A percentile compares a stretch with the other conserved stretches of the same genome.
Conservation (phyloP, 2,113 vertebrate species). For the Lichenostomus cassidix region DNA sequence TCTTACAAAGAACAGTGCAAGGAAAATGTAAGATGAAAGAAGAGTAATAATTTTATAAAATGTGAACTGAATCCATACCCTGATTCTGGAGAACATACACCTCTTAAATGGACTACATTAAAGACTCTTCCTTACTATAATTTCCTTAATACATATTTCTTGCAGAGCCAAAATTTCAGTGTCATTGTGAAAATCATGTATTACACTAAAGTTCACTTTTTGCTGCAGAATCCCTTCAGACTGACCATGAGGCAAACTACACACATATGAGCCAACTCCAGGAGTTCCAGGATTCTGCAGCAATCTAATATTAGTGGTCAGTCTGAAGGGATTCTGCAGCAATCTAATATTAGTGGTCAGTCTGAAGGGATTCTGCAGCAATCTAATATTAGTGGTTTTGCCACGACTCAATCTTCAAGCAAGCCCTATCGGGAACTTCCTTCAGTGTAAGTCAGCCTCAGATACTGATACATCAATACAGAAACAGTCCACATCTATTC, state of each 20-base stretch:
- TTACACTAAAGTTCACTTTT: background rate
- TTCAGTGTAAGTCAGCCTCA: background rate
- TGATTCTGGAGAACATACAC: background rate
- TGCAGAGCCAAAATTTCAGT: background rate
- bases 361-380: no score
- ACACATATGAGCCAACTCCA: background rate
- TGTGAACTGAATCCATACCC: background rate
- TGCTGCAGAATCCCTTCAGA: background rate
- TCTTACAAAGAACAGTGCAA: background rate
- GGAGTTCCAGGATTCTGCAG: no score
- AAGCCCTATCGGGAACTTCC: background rate
- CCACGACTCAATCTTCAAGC: background rate
- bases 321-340: no score
- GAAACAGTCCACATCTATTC: background rate
- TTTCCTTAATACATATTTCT: background rate
- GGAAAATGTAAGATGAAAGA: background rate
- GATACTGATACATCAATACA: background rate
- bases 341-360: no score
- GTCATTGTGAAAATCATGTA: background rate
- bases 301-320: no score
- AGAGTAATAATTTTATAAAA: background rate
- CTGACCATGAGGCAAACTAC: background rate
- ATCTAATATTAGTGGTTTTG: background rate
- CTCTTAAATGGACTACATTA: background rate
- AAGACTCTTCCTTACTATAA: background rate